Base-by-base conservation (phyloP, 2,113 vertebrate species). In the Enhydra lutris region DNA sequence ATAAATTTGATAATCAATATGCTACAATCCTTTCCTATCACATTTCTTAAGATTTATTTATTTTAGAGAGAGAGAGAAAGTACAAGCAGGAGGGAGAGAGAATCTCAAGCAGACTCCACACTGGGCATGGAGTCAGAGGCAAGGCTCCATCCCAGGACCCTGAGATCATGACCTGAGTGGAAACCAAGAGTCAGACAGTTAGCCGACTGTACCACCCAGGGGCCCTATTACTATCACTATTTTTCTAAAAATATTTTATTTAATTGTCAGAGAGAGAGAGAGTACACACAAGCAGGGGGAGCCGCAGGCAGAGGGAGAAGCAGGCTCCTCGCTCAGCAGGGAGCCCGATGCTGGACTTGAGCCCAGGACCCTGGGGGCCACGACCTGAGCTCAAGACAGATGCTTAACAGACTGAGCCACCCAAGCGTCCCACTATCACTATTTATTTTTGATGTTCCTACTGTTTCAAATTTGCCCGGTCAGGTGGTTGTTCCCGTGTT, bases 381-480 rank as follows among this genome's bases (percentile, higher is more conserved):
- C 0, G 18, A 69, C 34, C 4, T 4, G 67, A 69, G 18, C 18
- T 17, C 20, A 21, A 69, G 67, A 18, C 34, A n/a, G 34, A 65
- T 1, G 7, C 34, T 69, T 69, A 69, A 36, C 18, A 8, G 34
- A 36, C 67, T n/a, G n/a, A n/a, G n/a, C 67, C 34, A 69, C 34
- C 34, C 34, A 69, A n/a, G n/a, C 20, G 0, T 18, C 67, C 6
- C 47, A 47, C 6, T 76, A 17, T 45, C 12, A 26, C 5, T 2
- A 50, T 36, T 31, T 89, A 61, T 79, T 61, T 83, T 55, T 69
- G 0, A 36, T 83, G 13, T n/a, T 82, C 12, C 17, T 6, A 74
- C 83, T 84, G n/a, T 95, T 73, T 95, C 63, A 52, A 61, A 81
- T 69, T 39, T 45, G 63, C 36, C 59, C 42, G 34, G 39, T 96